Base-by-base conservation (phyloP, 2,888 invertebrate species). In the Mallateleia sp. region DNA sequence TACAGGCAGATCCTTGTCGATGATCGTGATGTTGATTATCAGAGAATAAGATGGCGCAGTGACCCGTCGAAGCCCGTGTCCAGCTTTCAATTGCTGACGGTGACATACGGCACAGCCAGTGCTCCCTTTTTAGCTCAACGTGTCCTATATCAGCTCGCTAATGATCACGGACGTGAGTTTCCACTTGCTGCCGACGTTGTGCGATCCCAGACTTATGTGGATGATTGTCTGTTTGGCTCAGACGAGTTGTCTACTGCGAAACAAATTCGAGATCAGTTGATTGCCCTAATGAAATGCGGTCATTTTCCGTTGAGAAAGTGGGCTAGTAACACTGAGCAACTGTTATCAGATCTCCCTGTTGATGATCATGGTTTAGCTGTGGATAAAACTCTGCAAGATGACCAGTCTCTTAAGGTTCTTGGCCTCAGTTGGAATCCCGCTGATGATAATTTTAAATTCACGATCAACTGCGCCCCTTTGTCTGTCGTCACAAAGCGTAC, bases 181-280 rank as follows among this genome's bases (percentile, higher is more conserved):
- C 74, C 74, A 20, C 20, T 47, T n/a, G 74, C 60, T 2, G 28
- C 45, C 7, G 6, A 18, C 3, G 20, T 62, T 1, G 32, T 74
- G 8, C 32, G 32, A 80, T 34, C 24, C 20, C 28, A 56, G 5
- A 32, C 58, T 20, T 64, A 80, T 47, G 85, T 85, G 15, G 75
- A 85, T 18, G 83, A 86, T 34, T 42, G 77, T 14, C 45, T 82
- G 3, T 75, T 79, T 9, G 85, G 87, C 47, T 81, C 79, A 0
- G 74, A 79, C 45, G 60, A 74, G 20, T 14, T 56, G 8, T 3
- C 11, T 2, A 38, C 50, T 4, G 60, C 34, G 18, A 52, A 32
- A 42, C 64, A 34, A 20, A 84, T 54, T 8, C 45, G 54, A n/a
- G 8, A 14, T 11, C 56, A 85, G 7, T 25, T 80, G 24, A 52